Base-by-base conservation (phyloP, 2,888 invertebrate genomes). In the Torymus texanus region DNA sequence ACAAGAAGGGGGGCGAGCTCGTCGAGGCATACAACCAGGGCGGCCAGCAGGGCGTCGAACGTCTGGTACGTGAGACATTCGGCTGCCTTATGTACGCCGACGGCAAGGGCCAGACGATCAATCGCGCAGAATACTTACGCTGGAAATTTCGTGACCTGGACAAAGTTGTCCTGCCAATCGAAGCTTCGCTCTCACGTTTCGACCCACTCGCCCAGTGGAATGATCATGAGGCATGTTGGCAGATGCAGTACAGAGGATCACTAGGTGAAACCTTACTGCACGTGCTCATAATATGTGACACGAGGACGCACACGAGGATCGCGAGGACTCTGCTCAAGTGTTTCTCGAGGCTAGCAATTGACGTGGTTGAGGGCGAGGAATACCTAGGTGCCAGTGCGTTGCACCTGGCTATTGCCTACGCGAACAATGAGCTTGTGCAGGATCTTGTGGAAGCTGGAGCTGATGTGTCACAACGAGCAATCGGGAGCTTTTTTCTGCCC, bases 341-440 rank as follows among this genome's bases (percentile, higher is more conserved):
- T 87, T 99, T 96, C 88, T 98, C 98, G 0, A 96, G 95, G 85
- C 91, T 98, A 81, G 88, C 90, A 2, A 91, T 97, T 79, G 99
- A 99, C 91, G 95, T 98, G 2, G 98, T 99, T 76, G 98, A 99
- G 91, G 98, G 98, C 0, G 98, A 98, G 90, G 98, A 99, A 91
- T 98, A 98, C 91, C 93, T 97, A 88, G 98, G 97, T 1, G 98
- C 98, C 13, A 97, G 98, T 90, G 96, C 97, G 0, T 92, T 99
- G 55, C 99, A 99, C 90, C 92, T 99, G 81, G 98, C 98, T 0
- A 98, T 99, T 84, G 98, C 99, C 0, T 98, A 98, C 89, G 96
- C 95, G 88, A 98, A 99, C 90, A 97, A 98, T 88, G 98, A 98
- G 86, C 91, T 98, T 76, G 98, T 98, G 0, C 97, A 97, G 88